A percentile compares a stretch with the other conserved stretches of the same genome.
These are phyloP conservation scores for Hyaena hyaena DNA, from an alignment of 2,113 vertebrate species.

Conservation along the genomic window DNA sequence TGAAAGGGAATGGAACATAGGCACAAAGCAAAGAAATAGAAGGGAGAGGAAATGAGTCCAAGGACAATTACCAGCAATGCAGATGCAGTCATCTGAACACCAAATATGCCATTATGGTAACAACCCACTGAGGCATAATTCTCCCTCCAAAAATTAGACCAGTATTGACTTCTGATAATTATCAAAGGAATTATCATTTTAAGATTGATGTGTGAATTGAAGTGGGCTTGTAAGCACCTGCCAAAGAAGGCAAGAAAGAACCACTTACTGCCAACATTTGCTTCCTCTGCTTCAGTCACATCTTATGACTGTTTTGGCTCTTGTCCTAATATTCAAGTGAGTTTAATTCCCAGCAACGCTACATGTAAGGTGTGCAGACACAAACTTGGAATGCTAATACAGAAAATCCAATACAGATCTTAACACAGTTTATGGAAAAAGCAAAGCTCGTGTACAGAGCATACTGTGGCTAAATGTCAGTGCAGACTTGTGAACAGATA, in stretches of 20 bases:
- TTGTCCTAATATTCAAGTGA: constrained; percentile 81
- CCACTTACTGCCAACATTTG: constrained; percentile 67
- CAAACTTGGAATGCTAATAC: constrained; percentile 81
- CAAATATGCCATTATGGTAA: background rate
- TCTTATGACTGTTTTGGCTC: constrained; percentile 82
- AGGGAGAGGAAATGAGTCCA: background rate
- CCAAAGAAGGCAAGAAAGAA: constrained; percentile 73
- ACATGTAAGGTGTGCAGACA: constrained; percentile 69
- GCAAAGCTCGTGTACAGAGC: constrained; percentile 39
- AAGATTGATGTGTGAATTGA: constrained; percentile 68
- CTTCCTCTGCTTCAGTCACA: constrained; percentile 80
- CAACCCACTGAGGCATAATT: background rate
- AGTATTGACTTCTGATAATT: constrained; percentile 63
- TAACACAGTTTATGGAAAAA: constrained; percentile 74
- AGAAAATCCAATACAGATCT: constrained; percentile 75
- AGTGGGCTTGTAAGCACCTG: constrained; percentile 71
- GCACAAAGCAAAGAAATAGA: background rate
- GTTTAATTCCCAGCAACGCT: constrained; percentile 82
- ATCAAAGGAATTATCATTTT: constrained; percentile 58
- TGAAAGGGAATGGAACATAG: background rate
- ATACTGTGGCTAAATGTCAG: constrained; percentile 73
- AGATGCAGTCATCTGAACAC: background rate
- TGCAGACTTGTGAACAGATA: background rate
- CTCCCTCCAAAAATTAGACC: constrained; percentile 30
- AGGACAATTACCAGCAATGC: background rate